Percentiles rank a stretch among this genome's conserved stretches.
Evolutionary conservation across 1,140 invertebrate species (phyloP).

Genomic region (Apis mellifera): Amel_HAv3.1 CM009943.2:5436001-5436500

Average conservation of each 20-base stretch:
- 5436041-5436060: conserved; percentile 29
- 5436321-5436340: conserved; percentile 68
- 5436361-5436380: background rate
- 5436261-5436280: conserved; percentile 77
- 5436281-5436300: conserved; percentile 78
- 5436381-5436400: background rate
- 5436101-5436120: conserved; percentile 47
- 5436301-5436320: conserved; percentile 77
- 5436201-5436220: conserved; percentile 55
- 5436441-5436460: too few relatives aligned
- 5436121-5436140: conserved; percentile 25
- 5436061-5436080: background rate
- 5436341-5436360: conserved; percentile 71
- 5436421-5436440: conserved; percentile 19
- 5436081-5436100: conserved; percentile 33
- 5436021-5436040: conserved; percentile 65
- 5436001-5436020: conserved; percentile 77
- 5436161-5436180: conserved; percentile 23
- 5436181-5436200: too few relatives aligned
- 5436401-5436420: conserved; percentile 11
- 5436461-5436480: background rate
- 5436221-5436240: conserved; percentile 52
- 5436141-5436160: conserved; percentile 25
- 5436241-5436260: conserved; percentile 70
- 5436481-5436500: too few relatives aligned